These are phyloP conservation scores for Rapana venosa DNA, from an alignment of 2,888 invertebrate genomes.

Conservation along the genomic window DNA sequence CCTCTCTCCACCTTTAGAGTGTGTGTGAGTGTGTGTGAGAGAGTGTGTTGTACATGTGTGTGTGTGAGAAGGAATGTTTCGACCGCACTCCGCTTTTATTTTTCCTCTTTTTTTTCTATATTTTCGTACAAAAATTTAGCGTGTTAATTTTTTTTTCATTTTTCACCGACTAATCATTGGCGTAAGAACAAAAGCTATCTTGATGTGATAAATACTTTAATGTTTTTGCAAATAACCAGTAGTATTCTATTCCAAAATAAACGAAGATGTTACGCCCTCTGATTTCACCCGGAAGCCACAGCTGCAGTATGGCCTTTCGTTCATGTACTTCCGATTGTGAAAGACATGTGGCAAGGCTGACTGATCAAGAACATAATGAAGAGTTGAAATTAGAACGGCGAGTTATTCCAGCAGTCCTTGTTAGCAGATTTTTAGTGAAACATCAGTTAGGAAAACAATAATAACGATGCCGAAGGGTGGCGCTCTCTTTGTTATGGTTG, in stretches of 20 bases:
- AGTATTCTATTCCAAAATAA: neutral
- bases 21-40: no score
- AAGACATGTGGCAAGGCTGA: neutral
- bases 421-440: neutral
- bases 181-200: neutral
- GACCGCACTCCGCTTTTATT: no score
- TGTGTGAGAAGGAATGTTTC: no score
- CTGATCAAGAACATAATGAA: neutral
- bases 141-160: no score
- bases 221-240: neutral
- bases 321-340: neutral
- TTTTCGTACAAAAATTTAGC: no score
- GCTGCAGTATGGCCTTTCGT: neutral
- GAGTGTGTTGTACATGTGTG: no score
- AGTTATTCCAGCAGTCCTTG: neutral
- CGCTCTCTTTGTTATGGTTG: conserved; percentile 26
- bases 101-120: no score
- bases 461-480: neutral
- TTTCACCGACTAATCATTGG: neutral
- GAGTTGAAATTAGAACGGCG: neutral
- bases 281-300: neutral
- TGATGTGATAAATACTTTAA: neutral
- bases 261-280: neutral
- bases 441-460: neutral
- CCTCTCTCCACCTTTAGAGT: no score